Evolutionary conservation across 2,797 vertebrate species (phyloP), one percentile per base, ranked within the genome.

Genomic region (Pipistrellus pygmaeus): DNA sequence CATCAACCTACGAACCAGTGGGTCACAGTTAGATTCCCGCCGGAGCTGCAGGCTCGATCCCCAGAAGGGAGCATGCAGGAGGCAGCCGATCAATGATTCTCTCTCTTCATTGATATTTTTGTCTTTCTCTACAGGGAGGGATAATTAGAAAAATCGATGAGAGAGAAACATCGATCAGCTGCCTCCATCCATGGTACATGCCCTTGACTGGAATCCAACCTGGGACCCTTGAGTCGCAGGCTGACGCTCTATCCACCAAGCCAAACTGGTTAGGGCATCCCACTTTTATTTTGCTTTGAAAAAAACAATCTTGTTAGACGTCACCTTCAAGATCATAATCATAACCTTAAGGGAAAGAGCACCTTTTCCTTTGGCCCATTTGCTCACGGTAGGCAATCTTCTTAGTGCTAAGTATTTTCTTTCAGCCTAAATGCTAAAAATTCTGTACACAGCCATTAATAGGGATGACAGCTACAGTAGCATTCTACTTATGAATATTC

Each of bases 401-500:
- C 88, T 80, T 92, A 96, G 72, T 93, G 55, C 83, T 95, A 94
- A 97, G 92, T 93, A 93, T 97, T 97, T 98, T 96, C 95, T 96
- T 97, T 96, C 96, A 95, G 95, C 96, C 90, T 97, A 96, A 97
- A 97, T 98, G 96, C 96, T 98, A 97, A 98, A 98, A 98, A 97
- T 98, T 97, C 85, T 96, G 83, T 77, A 85, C 93, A 85, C 44
- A 80, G 88, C 95, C 93, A 96, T 96, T 98, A 97, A 96, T 90
- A 96, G 93, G 92, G 83, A 97, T 98, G 97, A 98, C 95, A 98
- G 97, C 94, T 96, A 97, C 96, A 97, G 97, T 97, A 97, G 96
- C 98, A 98, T 97, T 98, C 94, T 97, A 60, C 95, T 97, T 97
- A 98, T 98, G 98, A 98, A 98, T 98, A 98, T 98, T 98, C 98